Evolutionary conservation across 2,888 invertebrate species (phyloP), one percentile per base, ranked within the genome.

Genomic region (Andrena minutula): DNA sequence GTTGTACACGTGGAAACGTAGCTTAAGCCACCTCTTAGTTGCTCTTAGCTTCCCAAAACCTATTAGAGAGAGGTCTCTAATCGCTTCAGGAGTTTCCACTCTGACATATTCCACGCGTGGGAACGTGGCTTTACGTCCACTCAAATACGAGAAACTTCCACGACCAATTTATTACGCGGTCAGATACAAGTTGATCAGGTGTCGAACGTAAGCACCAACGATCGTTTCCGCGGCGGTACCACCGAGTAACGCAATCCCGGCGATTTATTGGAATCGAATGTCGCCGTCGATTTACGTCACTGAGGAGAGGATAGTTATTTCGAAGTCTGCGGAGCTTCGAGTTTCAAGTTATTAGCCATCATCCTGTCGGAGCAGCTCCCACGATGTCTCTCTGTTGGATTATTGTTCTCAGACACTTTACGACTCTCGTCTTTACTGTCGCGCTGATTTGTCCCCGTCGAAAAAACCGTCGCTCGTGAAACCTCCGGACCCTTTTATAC

Each of bases 381-480:
- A 23, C 23, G 20, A 56, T 26, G 23, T 26, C 56, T 56, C 12
- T 56, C 30, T 68, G 20, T 23, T 20, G 53, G 68, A 68, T 68
- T 56, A 68, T 68, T 23, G 68, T 51, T 56, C 32, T 32, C n/a
- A 10, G 23, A 12, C 20, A 16, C 32, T 35, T 69, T 69, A 69
- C 35, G 68, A 35, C 51, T 20, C 66, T n/a, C 53, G 35, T 69
- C 12, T 56, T 69, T 69, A 69, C 56, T 16, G 68, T 20, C 68
- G 32, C 35, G 16, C 53, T 35, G 68, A 69, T 69, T 69, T 56
- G 53, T 69, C 56, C 28, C 30, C 3, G 41, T 51, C 49, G 28
- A 8, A n/a, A 30, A 51, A 66, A 49, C 26, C n/a, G 32, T 20
- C 51, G 20, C 20, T 12, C 26, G 26, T 65, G n/a, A 10, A 10